These are phyloP conservation scores for Drosophila lacteicornis DNA, from an alignment of 1,140 invertebrate genomes.

Conservation along the genomic window DNA sequence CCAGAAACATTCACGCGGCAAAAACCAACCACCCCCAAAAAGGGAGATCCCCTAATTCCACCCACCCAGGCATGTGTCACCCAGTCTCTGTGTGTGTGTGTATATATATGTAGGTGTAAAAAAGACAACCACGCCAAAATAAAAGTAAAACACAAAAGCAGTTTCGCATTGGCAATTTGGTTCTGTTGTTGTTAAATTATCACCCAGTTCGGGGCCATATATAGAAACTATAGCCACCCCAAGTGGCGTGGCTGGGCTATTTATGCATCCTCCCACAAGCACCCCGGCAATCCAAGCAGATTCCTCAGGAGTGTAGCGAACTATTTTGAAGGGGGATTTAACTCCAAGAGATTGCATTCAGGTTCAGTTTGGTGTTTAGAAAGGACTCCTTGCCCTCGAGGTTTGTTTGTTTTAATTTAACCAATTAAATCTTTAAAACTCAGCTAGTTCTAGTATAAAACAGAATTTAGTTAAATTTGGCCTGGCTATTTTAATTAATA, in stretches of 20 bases:
- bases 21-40: slow-evolving; percentile 46
- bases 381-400: neutral
- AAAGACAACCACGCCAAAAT: slow-evolving; percentile 64
- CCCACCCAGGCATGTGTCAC: slow-evolving; percentile 35
- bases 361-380: neutral
- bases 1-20: slow-evolving; percentile 45
- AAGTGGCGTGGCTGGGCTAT: slow-evolving; percentile 42
- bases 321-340: neutral
- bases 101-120: slow-evolving; percentile 31
- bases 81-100: slow-evolving; percentile 10
- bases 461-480: too few species aligned
- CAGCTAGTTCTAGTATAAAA: too few species aligned
- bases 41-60: slow-evolving; percentile 23
- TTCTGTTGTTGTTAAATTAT: slow-evolving; percentile 79
- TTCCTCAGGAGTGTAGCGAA: slow-evolving; percentile 2
- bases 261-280: slow-evolving; percentile 57
- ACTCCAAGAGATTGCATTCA: neutral
- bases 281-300: slow-evolving; percentile 7
- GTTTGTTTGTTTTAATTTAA: neutral
- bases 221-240: slow-evolving; percentile 52
- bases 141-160: slow-evolving; percentile 72
- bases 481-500: too few species aligned
- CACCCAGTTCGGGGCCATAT: slow-evolving; percentile 54
- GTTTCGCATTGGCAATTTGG: slow-evolving; percentile 66
- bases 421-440: neutral